Percentiles rank a stretch among this genome's conserved stretches.
phyloP scores from a whole-genome alignment of 2,888 invertebrate species.

The Zonitis immaculata region DNA sequence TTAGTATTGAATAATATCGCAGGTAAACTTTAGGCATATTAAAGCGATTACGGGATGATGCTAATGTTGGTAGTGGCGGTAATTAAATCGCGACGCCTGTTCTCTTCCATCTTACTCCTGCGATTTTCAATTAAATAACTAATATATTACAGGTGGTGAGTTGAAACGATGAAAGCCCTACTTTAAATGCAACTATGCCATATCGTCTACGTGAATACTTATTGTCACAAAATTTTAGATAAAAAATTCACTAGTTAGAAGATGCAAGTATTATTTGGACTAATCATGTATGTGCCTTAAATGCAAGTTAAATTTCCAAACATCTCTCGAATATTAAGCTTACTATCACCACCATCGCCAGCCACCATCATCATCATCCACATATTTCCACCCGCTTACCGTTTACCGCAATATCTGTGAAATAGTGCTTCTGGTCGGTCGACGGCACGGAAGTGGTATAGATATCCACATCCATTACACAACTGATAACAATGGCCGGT shows the following conservation, averaged over 20 bases:
- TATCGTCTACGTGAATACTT: too few relatives aligned
- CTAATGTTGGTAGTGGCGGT: conserved; percentile 24
- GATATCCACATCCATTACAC: conserved; percentile 46
- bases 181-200: too few relatives aligned
- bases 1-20: conserved; percentile 19
- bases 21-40: conserved; percentile 25
- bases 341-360: neutral
- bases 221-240: too few relatives aligned
- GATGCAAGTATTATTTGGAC: too few relatives aligned
- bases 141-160: too few relatives aligned
- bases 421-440: conserved; percentile 37
- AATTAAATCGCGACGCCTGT: conserved; percentile 22
- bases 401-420: conserved; percentile 41
- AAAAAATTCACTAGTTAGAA: too few relatives aligned
- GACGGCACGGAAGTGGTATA: conserved; percentile 40
- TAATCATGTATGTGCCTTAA: too few relatives aligned
- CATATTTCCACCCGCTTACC: conserved; percentile 25
- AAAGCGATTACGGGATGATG: conserved; percentile 25
- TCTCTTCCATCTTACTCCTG: neutral
- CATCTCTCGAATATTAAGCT: neutral
- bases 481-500: conserved; percentile 46
- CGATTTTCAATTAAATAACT: too few relatives aligned
- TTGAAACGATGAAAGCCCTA: too few relatives aligned
- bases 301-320: conserved; percentile 15
- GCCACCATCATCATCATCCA: too few relatives aligned